Evolutionary conservation across 2,888 invertebrate species (phyloP).

Genomic region (Hylaea fasciaria): DNA sequence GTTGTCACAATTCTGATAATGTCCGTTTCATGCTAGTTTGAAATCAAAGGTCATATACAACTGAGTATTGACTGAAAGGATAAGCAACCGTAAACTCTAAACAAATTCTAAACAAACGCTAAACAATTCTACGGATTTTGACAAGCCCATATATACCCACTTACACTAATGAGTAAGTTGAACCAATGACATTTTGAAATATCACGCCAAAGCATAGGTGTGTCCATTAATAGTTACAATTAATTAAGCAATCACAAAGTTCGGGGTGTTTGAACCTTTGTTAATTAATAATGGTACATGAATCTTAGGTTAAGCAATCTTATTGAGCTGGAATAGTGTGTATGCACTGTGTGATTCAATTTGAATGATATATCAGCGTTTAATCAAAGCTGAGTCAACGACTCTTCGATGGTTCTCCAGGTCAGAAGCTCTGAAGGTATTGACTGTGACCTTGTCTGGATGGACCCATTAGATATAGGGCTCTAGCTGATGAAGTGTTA

Average conservation of each 20-base stretch:
- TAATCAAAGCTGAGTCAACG: conserved; percentile 1
- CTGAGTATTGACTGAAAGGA: no score
- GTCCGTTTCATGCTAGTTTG: background rate
- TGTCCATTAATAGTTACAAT: conserved; percentile 22
- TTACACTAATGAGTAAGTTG: conserved; percentile 59
- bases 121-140: conserved; percentile 26
- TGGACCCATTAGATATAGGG: background rate
- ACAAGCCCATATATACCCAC: conserved; percentile 48
- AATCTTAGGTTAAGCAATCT: conserved; percentile 21
- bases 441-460: background rate
- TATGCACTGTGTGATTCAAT: conserved; percentile 16
- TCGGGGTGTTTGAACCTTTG: conserved; percentile 7
- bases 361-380: conserved; percentile 1
- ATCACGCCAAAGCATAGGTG: conserved; percentile 27
- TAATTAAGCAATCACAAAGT: conserved; percentile 23
- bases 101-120: no score
- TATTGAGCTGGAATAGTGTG: conserved; percentile 25
- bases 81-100: no score
- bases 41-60: background rate
- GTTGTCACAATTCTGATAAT: no score
- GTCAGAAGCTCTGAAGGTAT: background rate
- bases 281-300: conserved; percentile 25
- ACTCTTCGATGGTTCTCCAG: background rate
- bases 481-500: no score
- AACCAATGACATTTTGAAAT: conserved; percentile 37